Evolutionary conservation across 2,888 invertebrate genomes (phyloP).

Genomic region (Drosophila monieri): DNA sequence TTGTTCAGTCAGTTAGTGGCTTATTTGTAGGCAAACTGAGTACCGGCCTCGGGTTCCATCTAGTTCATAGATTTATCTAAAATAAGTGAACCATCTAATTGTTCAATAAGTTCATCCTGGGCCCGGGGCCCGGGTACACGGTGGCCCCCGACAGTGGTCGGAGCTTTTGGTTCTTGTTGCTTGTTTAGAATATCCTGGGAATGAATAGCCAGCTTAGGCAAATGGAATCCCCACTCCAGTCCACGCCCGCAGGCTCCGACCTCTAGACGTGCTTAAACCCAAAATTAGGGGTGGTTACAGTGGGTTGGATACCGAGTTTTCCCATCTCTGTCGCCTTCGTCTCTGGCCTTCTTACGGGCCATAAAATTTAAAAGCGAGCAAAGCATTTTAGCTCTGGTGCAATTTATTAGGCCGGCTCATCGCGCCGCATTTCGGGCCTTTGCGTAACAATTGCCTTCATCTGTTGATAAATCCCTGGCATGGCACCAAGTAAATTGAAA

Average conservation of each 20-base stretch:
- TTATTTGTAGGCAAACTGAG: constrained; percentile 42
- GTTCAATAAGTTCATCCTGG: constrained; percentile 61
- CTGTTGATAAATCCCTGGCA: constrained; percentile 79
- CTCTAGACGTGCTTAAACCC: constrained; percentile 59
- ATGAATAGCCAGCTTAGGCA: constrained; percentile 77
- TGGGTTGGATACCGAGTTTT: constrained; percentile 13
- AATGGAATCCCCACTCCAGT: constrained; percentile 49
- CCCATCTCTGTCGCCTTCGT: constrained; percentile 8
- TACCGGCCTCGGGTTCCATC: constrained; percentile 36
- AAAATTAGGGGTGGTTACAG: constrained; percentile 68
- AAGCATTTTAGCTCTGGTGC: constrained; percentile 78
- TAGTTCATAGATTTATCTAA: constrained; percentile 50
- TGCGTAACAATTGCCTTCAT: constrained; percentile 78
- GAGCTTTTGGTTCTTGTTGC: constrained; percentile 60
- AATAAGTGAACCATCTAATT: constrained; percentile 75
- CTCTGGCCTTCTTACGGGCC: constrained; percentile 73
- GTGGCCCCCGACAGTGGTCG: constrained; percentile 27
- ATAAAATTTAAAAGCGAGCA: constrained; percentile 80
- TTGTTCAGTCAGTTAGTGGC: constrained; percentile 46
- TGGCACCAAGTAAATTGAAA: constrained; percentile 77
- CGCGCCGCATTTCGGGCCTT: constrained; percentile 57
- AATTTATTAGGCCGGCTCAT: constrained; percentile 75
- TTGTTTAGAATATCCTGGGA: constrained; percentile 76
- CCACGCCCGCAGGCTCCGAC: constrained; percentile 39
- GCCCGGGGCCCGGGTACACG: constrained; percentile 42